These are phyloP conservation scores for Macrotus californicus DNA, from an alignment of 2,113 vertebrate genomes.

Conservation along the genomic window DNA sequence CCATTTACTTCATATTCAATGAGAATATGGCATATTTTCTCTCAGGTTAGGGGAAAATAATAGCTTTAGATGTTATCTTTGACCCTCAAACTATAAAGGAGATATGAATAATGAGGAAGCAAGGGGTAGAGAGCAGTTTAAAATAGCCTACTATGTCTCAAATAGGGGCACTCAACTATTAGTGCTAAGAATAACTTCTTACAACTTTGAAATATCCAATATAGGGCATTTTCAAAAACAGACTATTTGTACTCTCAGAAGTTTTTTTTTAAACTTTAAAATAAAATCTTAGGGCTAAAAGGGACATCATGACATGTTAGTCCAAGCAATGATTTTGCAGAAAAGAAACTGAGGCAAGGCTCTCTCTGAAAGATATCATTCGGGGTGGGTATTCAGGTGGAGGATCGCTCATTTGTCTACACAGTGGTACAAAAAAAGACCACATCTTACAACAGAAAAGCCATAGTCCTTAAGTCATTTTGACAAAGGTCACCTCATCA, in stretches of 20 bases:
- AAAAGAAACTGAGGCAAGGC: background rate
- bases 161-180: background rate
- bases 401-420: background rate
- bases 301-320: background rate
- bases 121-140: conserved; percentile 30
- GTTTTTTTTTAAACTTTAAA: background rate
- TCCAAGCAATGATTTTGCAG: background rate
- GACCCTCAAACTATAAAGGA: background rate
- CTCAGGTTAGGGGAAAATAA: conserved; percentile 31
- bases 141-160: conserved; percentile 46
- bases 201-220: conserved; percentile 28
- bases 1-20: conserved; percentile 43
- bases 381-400: background rate
- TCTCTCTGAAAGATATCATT: background rate
- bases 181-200: conserved; percentile 3
- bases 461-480: background rate
- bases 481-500: background rate
- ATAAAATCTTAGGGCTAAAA: background rate
- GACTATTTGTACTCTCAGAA: background rate
- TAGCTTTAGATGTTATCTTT: background rate
- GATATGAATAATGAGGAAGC: conserved; percentile 26
- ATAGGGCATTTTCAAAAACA: conserved; percentile 10
- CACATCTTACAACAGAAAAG: background rate
- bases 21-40: conserved; percentile 40
- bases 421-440: background rate